These are phyloP conservation scores for Embiotoca jacksoni DNA, from an alignment of 2,113 vertebrate species.

Conservation along the genomic window DNA sequence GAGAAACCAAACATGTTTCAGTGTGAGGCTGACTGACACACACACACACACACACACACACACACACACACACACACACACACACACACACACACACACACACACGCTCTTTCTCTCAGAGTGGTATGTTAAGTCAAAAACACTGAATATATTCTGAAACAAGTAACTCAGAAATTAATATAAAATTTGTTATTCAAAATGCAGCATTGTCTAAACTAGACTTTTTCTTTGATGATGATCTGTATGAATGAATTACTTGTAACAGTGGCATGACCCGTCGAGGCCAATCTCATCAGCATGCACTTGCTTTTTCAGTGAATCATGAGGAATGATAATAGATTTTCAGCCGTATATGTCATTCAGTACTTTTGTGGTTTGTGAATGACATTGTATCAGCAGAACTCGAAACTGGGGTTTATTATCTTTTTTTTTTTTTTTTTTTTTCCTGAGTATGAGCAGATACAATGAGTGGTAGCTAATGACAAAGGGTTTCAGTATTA, in stretches of 20 bases:
- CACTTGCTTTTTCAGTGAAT: slow-evolving; percentile 37
- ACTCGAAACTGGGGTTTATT: slow-evolving; percentile 52
- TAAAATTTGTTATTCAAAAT: slow-evolving; percentile 3
- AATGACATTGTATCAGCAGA: slow-evolving; percentile 46
- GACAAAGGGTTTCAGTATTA: slow-evolving; percentile 74
- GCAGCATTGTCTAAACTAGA: background rate
- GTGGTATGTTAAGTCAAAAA: too few species aligned
- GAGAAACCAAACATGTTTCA: slow-evolving; percentile 61
- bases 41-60: slow-evolving; percentile 30
- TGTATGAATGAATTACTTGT: slow-evolving; percentile 34
- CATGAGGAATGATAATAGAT: slow-evolving; percentile 29
- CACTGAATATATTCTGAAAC: too few species aligned
- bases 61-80: slow-evolving; percentile 1
- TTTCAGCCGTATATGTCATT: slow-evolving; percentile 43
- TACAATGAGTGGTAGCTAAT: slow-evolving; percentile 38
- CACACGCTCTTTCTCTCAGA: too few species aligned
- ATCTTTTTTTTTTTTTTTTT: slow-evolving; percentile 11
- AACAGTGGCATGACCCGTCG: slow-evolving; percentile 31
- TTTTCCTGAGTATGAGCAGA: slow-evolving; percentile 35
- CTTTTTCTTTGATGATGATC: slow-evolving; percentile 21
- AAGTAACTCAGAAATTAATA: background rate
- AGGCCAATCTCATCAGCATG: slow-evolving; percentile 25
- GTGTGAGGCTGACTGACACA: slow-evolving; percentile 42
- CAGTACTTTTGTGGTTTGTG: slow-evolving; percentile 53
- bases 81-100: too few species aligned